A percentile compares a stretch with the other conserved stretches of the same genome.
These are phyloP conservation scores for Urocyon cinereoargenteus DNA, from an alignment of 2,797 vertebrate species.

Conservation along the genomic window DNA sequence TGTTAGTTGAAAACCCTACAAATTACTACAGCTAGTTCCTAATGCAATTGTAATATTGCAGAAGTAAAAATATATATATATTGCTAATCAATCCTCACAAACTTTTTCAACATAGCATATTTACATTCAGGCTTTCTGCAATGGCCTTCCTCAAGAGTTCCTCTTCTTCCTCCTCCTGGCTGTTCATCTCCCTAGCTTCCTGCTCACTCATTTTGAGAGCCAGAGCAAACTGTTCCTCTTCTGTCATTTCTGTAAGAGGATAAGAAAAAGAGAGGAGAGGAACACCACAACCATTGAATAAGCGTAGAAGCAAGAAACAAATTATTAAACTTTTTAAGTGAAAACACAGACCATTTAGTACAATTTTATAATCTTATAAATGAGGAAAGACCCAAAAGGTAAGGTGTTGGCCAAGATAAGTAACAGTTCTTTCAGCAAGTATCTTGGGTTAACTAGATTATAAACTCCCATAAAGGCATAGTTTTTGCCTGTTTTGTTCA, in stretches of 20 bases:
- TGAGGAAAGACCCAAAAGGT: constrained; percentile 44
- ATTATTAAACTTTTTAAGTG: constrained; percentile 48
- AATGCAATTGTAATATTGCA: constrained; percentile 43
- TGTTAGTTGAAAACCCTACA: constrained; percentile 46
- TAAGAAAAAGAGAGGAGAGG: constrained; percentile 46
- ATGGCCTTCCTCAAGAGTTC: constrained; percentile 94
- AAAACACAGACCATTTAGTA: constrained; percentile 26
- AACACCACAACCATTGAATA: constrained; percentile 45
- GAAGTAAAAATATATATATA: constrained; percentile 9
- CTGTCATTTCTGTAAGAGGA: constrained; percentile 93
- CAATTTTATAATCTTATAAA: constrained; percentile 34
- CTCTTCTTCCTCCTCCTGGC: constrained; percentile 92
- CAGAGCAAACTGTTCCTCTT: constrained; percentile 96
- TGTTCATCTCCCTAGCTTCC: constrained; percentile 91
- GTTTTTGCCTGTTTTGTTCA: constrained; percentile 19
- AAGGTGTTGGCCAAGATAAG: constrained; percentile 16
- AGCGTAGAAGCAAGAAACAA: not conserved
- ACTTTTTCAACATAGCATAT: constrained; percentile 83
- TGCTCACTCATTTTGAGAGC: constrained; percentile 95
- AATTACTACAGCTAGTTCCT: constrained; percentile 44
- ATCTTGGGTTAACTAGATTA: not conserved
- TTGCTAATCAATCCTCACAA: constrained; percentile 75
- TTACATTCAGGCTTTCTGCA: constrained; percentile 94
- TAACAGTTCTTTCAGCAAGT: constrained; percentile 4
- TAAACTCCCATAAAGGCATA: not conserved